Evolutionary conservation across 2,888 invertebrate species (phyloP).

Genomic region (Entomobrya multifasciata): DNA sequence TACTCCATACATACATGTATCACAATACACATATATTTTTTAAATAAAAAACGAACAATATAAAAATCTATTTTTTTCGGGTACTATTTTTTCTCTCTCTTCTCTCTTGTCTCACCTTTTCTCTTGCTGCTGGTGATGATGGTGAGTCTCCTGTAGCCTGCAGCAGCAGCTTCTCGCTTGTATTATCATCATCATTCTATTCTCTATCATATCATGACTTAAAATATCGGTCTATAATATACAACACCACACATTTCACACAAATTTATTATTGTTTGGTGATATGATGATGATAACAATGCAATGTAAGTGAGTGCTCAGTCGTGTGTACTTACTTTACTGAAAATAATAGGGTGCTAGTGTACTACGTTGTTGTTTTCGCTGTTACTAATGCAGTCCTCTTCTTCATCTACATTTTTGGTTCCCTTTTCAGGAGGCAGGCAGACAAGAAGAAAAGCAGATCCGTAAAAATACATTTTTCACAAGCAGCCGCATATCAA

Average conservation of each 20-base stretch:
- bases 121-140: neutral
- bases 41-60: constrained; percentile 29
- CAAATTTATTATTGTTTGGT: constrained; percentile 47
- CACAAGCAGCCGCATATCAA: constrained; percentile 25
- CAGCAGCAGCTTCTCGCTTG: neutral
- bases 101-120: constrained; percentile 38
- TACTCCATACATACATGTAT: neutral
- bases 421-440: constrained; percentile 29
- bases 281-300: neutral
- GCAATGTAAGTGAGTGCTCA: neutral
- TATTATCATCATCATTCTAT: neutral
- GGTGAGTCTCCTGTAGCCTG: neutral
- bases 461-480: constrained; percentile 60
- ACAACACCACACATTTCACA: constrained; percentile 1
- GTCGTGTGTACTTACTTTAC: neutral
- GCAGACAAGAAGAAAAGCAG: constrained; percentile 28
- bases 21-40: neutral
- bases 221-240: neutral
- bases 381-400: constrained; percentile 35
- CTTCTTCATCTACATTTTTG: constrained; percentile 45
- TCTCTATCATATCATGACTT: neutral
- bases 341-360: constrained; percentile 20
- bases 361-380: neutral
- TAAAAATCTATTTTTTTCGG: constrained; percentile 16
- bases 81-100: constrained; percentile 22